Percentiles rank a stretch among this genome's conserved stretches.
Evolutionary conservation across 2,888 invertebrate genomes (phyloP).

Genomic region (Prosopocoilus inquinatus): DNA sequence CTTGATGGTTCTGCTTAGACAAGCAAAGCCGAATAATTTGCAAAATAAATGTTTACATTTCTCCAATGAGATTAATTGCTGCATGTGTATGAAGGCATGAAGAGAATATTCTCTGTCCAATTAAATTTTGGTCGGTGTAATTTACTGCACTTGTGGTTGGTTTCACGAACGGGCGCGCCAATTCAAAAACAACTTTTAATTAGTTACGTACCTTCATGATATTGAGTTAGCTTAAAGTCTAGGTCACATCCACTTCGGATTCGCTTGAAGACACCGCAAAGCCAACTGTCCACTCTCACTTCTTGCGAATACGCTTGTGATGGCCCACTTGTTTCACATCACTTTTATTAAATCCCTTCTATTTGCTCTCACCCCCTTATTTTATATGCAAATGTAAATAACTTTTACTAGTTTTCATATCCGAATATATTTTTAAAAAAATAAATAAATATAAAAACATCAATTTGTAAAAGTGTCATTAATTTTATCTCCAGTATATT

Average conservation of each 20-base stretch:
- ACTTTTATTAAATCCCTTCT: slow-evolving; percentile 38
- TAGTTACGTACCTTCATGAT: slow-evolving; percentile 37
- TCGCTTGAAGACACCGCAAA: slow-evolving; percentile 30
- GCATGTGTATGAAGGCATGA: slow-evolving; percentile 1
- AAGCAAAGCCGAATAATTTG: too few relatives aligned
- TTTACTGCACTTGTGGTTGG: background rate
- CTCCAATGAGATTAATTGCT: background rate
- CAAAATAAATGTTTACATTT: too few relatives aligned
- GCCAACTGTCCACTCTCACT: slow-evolving; percentile 44
- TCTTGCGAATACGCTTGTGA: slow-evolving; percentile 26
- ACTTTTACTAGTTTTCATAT: too few relatives aligned
- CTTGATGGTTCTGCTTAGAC: too few relatives aligned
- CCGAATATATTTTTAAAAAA: too few relatives aligned
- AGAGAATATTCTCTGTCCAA: too few relatives aligned
- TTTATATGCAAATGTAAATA: too few relatives aligned
- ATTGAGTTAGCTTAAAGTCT: slow-evolving; percentile 29
- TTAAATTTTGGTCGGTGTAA: background rate
- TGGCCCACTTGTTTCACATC: slow-evolving; percentile 39
- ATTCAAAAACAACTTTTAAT: background rate
- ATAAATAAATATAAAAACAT: background rate
- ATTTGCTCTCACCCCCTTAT: slow-evolving; percentile 6
- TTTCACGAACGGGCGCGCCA: background rate
- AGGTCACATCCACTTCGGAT: slow-evolving; percentile 34
- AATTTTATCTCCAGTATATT: background rate
- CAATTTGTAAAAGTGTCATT: background rate